phyloP scores from a whole-genome alignment of 2,113 vertebrate genomes.

The Thunnus maccoyii region DNA sequence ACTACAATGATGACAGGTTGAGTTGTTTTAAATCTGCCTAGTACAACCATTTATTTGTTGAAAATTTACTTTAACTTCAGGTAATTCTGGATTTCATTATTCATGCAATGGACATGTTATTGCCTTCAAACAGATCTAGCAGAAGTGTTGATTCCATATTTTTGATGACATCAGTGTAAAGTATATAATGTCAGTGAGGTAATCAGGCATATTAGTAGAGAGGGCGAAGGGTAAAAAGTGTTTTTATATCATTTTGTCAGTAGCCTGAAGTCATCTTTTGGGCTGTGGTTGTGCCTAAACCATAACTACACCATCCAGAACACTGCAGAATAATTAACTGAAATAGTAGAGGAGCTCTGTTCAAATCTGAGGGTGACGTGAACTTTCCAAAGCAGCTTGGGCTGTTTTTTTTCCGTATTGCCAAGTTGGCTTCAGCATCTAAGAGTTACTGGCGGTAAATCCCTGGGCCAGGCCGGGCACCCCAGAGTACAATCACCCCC shows the following conservation, averaged over 20 bases:
- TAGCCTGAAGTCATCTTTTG: background rate
- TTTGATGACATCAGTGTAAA: background rate
- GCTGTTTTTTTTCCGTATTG: conserved; percentile 29
- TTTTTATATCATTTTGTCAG: background rate
- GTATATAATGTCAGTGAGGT: background rate
- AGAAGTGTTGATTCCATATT: background rate
- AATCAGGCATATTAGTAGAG: background rate
- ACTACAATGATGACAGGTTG: background rate
- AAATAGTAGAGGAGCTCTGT: conserved; percentile 25
- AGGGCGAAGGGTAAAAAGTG: background rate
- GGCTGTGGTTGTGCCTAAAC: background rate
- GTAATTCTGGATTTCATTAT: background rate
- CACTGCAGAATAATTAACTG: background rate
- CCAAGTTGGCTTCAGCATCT: conserved; percentile 58
- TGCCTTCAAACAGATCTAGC: background rate
- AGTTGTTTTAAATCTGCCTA: background rate
- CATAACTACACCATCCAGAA: background rate
- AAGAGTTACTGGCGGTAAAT: conserved; percentile 56
- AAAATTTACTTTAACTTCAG: background rate
- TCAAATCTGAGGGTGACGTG: conserved; percentile 23
- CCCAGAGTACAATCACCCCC: conserved; percentile 54
- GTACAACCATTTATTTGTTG: background rate
- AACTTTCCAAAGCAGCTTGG: conserved; percentile 47
- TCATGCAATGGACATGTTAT: background rate
- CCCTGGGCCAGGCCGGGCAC: conserved; percentile 58